These are phyloP conservation scores for Pogonophryne albipinna DNA, from an alignment of 2,797 vertebrate genomes.

Conservation along the genomic window DNA sequence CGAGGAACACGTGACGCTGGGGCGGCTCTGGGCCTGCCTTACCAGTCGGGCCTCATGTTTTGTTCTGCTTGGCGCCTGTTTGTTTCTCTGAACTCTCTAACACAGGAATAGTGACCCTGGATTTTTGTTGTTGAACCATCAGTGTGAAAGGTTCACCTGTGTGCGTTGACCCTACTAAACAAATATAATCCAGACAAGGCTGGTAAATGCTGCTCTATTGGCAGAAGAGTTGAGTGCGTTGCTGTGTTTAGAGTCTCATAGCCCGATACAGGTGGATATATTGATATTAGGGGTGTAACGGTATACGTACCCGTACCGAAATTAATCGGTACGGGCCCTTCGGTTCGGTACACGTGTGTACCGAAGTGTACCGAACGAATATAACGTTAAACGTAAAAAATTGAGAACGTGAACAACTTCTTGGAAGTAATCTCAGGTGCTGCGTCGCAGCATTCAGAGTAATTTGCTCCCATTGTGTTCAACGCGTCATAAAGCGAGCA, in stretches of 20 bases:
- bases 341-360: no score
- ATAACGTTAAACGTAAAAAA: no score
- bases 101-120: slow-evolving; percentile 15
- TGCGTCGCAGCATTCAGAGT: no score
- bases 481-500: no score
- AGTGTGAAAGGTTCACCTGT: not conserved
- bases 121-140: not conserved
- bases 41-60: slow-evolving; percentile 44
- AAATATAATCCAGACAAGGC: slow-evolving; percentile 19
- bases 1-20: slow-evolving; percentile 22
- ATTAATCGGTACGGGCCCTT: no score
- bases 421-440: no score
- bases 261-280: not conserved
- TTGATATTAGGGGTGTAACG: no score
- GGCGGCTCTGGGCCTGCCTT: slow-evolving; percentile 18
- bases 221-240: not conserved
- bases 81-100: not conserved
- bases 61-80: not conserved
- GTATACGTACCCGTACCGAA: no score
- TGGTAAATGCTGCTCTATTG: slow-evolving; percentile 2
- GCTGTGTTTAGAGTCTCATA: not conserved
- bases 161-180: slow-evolving; percentile 22
- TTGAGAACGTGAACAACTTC: no score
- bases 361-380: no score
- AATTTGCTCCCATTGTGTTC: no score